phyloP scores from a whole-genome alignment of 2,113 vertebrate species.

The Chlorocebus sabaeus region DNA sequence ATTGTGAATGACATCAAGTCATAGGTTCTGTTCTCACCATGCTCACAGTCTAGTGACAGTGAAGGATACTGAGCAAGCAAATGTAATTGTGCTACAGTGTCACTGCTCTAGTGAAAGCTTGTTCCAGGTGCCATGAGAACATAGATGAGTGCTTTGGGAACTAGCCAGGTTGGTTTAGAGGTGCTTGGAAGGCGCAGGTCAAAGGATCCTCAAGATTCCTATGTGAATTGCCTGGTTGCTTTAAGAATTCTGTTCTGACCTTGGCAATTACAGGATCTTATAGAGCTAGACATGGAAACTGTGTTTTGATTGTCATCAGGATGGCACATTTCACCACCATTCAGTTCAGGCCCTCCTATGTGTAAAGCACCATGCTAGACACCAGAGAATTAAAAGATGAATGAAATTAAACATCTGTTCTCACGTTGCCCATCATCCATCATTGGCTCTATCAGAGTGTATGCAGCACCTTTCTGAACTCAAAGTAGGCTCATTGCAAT shows the following conservation, averaged over 20 bases:
- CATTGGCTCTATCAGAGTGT: background rate
- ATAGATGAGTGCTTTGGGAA: background rate
- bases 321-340: background rate
- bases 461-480: background rate
- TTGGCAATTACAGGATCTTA: background rate
- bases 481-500: background rate
- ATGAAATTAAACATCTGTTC: background rate
- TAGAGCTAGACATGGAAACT: background rate
- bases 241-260: background rate
- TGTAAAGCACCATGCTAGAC: background rate
- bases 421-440: background rate
- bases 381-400: background rate
- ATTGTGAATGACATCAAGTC: background rate
- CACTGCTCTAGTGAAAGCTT: background rate
- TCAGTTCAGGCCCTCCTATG: background rate
- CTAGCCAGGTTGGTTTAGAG: background rate
- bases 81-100: background rate
- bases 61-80: too few species aligned
- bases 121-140: accelerated
- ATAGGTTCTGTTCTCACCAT: background rate
- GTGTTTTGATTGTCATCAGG: background rate
- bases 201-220: background rate
- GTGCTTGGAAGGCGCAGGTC: background rate
- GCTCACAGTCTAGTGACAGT: background rate
- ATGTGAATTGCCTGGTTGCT: background rate